Evolutionary conservation across 1,140 invertebrate genomes (phyloP).

Genomic region (Euura saliciscinereae): DNA sequence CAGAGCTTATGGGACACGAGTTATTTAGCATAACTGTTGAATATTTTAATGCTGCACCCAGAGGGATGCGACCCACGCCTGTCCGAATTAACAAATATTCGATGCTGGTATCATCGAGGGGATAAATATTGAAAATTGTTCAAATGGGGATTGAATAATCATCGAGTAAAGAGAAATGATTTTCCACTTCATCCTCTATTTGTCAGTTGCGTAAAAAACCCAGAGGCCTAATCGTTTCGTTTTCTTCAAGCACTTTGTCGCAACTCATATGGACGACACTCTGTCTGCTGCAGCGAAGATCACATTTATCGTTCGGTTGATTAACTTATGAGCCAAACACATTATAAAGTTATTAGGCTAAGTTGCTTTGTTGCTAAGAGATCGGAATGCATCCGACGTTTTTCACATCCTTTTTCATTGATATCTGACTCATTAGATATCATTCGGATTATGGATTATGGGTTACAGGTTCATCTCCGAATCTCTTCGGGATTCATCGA

Average conservation of each 20-base stretch:
- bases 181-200: neutral
- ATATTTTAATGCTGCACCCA: neutral
- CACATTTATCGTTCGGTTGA: neutral
- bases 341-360: neutral
- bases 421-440: neutral
- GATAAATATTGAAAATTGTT: neutral
- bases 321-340: neutral
- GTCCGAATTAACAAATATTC: neutral
- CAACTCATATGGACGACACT: neutral
- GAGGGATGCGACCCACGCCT: neutral
- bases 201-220: neutral
- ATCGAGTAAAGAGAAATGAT: neutral
- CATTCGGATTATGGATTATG: neutral
- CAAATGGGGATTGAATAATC: neutral
- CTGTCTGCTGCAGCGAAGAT: neutral
- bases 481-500: no score
- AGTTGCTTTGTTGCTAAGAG: neutral
- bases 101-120: neutral
- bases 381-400: neutral
- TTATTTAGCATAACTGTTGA: slow-evolving; percentile 3
- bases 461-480: no score
- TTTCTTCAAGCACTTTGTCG: neutral
- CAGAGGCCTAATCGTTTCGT: no score
- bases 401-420: neutral
- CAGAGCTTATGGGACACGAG: neutral